A percentile compares a stretch with the other conserved stretches of the same genome.
Evolutionary conservation across 2,797 vertebrate genomes (phyloP).

Genomic region (Hydrolagus colliei): DNA sequence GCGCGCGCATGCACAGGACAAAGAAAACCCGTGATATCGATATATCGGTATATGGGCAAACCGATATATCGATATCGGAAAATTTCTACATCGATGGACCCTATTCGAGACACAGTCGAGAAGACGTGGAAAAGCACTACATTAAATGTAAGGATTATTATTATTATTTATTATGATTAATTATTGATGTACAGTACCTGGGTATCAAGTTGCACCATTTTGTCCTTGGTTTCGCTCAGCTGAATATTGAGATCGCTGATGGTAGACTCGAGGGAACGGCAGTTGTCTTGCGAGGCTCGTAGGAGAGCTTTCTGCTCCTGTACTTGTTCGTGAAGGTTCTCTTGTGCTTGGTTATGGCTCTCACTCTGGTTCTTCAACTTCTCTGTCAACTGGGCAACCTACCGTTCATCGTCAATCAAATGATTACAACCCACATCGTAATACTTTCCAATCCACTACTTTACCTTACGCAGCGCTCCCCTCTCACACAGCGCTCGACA

Average conservation of each 20-base stretch:
- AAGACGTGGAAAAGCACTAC: too few species aligned
- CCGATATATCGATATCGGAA: too few species aligned
- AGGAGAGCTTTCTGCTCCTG: slow-evolving; percentile 91
- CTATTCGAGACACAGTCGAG: too few species aligned
- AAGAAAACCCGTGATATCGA: too few species aligned
- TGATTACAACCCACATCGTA: too few species aligned
- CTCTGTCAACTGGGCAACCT: slow-evolving; percentile 85
- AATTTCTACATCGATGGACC: too few species aligned
- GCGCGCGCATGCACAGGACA: neutral
- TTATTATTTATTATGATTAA: too few species aligned
- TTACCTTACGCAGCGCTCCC: too few species aligned
- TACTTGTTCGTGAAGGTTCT: slow-evolving; percentile 89
- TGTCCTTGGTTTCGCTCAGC: slow-evolving; percentile 84
- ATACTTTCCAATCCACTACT: too few species aligned
- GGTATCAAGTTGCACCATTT: slow-evolving; percentile 78
- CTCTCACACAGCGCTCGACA: neutral
- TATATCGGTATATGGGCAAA: too few species aligned
- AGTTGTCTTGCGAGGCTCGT: slow-evolving; percentile 78
- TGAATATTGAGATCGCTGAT: slow-evolving; percentile 74
- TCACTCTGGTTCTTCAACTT: slow-evolving; percentile 96
- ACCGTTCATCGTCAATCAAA: neutral
- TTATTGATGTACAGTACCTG: slow-evolving; percentile 61
- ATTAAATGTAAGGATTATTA: too few species aligned
- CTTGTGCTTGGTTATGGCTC: slow-evolving; percentile 95
- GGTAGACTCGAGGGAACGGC: slow-evolving; percentile 73